Evolutionary conservation across 1,140 invertebrate species (phyloP).

Genomic region (Drosophila pachea): DNA sequence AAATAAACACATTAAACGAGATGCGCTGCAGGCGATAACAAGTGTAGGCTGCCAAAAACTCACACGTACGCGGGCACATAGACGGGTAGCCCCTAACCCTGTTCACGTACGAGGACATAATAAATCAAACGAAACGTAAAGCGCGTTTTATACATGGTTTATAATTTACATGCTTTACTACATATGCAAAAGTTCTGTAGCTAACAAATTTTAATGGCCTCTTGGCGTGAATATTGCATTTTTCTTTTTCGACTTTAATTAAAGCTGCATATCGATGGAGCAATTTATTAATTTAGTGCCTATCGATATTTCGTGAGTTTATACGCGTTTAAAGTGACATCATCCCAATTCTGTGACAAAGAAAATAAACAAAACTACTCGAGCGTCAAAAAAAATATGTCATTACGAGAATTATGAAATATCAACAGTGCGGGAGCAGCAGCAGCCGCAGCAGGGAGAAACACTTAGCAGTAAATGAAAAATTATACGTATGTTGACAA

Average conservation of each 20-base stretch:
- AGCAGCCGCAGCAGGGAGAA: conserved; percentile 47
- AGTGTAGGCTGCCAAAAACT: conserved; percentile 44
- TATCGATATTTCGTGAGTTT: not conserved
- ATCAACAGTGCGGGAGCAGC: too few species aligned
- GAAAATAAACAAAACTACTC: conserved; percentile 71
- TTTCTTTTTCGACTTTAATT: not conserved
- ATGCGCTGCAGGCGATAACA: conserved; percentile 53
- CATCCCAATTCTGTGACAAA: conserved; percentile 21
- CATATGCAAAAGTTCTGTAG: conserved; percentile 43
- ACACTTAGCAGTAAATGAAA: conserved; percentile 70
- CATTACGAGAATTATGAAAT: conserved; percentile 71
- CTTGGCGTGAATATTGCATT: conserved; percentile 7
- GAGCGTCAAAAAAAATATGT: conserved; percentile 66
- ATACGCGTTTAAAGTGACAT: not conserved
- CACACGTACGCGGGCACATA: conserved; percentile 17
- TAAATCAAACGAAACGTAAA: conserved; percentile 72
- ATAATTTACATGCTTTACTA: conserved; percentile 54
- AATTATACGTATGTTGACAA: conserved; percentile 58
- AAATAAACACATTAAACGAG: conserved; percentile 70
- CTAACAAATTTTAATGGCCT: conserved; percentile 57
- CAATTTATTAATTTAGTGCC: not conserved
- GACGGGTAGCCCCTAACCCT: not conserved
- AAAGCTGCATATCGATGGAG: not conserved
- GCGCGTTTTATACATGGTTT: conserved; percentile 51
- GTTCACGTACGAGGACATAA: conserved; percentile 26